Evolutionary conservation across 2,113 vertebrate species (phyloP).

Genomic region (Barbus barbus): DNA sequence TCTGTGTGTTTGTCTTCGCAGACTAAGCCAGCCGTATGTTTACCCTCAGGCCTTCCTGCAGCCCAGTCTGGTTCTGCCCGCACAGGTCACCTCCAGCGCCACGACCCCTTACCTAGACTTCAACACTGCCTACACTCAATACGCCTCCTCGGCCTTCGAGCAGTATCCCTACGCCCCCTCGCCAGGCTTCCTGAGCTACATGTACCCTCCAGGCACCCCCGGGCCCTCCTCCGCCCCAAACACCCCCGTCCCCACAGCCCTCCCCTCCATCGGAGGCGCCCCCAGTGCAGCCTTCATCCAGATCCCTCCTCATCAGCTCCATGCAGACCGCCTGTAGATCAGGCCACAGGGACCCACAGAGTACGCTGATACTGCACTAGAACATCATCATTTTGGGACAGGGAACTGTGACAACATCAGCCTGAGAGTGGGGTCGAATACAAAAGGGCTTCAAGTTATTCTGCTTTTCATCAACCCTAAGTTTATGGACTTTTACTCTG

Average conservation of each 20-base stretch:
- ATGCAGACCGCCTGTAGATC: conserved; percentile 89
- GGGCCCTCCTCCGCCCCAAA: conserved; percentile 72
- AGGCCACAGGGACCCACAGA: conserved; percentile 7
- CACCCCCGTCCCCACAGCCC: conserved; percentile 68
- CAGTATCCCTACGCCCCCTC: conserved; percentile 92
- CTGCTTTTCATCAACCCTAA: conserved; percentile 4
- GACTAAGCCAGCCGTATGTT: conserved; percentile 88
- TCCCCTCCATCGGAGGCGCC: conserved; percentile 61
- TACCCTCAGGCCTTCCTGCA: conserved; percentile 91
- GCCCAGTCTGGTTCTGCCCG: conserved; percentile 88
- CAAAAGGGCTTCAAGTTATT: conserved; percentile 61
- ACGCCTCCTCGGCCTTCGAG: conserved; percentile 85
- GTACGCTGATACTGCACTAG: conserved; percentile 20
- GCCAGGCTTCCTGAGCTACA: conserved; percentile 84
- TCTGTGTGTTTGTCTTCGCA: conserved; percentile 64
- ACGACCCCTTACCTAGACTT: conserved; percentile 91
- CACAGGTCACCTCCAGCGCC: conserved; percentile 82
- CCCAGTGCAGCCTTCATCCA: conserved; percentile 82
- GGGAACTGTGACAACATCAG: neutral
- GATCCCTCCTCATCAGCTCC: conserved; percentile 87
- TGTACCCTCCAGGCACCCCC: conserved; percentile 80
- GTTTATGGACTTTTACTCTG: neutral
- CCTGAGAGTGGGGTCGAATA: conserved; percentile 50
- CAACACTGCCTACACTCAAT: conserved; percentile 85
- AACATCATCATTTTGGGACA: conserved; percentile 7